phyloP scores from a whole-genome alignment of 35 echinoderm and acorn worm species.

The Antedon bifida region DNA sequence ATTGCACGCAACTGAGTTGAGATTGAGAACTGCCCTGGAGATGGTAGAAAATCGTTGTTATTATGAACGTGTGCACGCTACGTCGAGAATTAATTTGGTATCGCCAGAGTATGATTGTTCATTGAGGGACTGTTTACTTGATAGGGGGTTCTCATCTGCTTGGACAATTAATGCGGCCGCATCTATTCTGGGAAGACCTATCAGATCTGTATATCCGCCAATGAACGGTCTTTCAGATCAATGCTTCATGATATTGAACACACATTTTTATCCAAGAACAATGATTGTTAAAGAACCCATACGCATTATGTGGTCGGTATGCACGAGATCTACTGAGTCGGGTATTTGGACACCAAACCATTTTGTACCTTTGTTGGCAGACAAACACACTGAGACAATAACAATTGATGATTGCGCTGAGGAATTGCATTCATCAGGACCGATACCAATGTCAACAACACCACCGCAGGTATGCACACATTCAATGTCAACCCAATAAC shows the following conservation, averaged over 20 bases:
- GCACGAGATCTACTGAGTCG: too few relatives aligned
- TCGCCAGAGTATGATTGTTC: conserved; percentile 2
- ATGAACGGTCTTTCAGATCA: conserved; percentile 5
- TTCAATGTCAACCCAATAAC: too few relatives aligned
- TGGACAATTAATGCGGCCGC: conserved; percentile 22
- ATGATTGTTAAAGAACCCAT: neutral
- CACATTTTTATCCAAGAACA: neutral
- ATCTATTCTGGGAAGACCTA: neutral
- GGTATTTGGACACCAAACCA: conserved; percentile 18
- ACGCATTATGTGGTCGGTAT: neutral
- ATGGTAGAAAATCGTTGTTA: neutral
- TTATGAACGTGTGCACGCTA: neutral
- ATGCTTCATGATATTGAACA: conserved; percentile 5
- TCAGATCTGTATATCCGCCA: conserved; percentile 1
- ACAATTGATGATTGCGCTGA: too few relatives aligned
- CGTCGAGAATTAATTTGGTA: neutral
- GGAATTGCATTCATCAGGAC: too few relatives aligned
- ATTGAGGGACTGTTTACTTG: neutral
- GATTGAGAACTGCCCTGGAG: conserved; percentile 10
- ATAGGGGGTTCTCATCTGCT: conserved; percentile 16
- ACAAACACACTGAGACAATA: too few relatives aligned
- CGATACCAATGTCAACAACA: too few relatives aligned
- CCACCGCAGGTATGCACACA: too few relatives aligned
- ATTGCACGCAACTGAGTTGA: conserved; percentile 2
- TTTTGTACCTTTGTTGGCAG: conserved; percentile 14